Percentiles rank a stretch among this genome's conserved stretches.
phyloP scores from a whole-genome alignment of 2,113 vertebrate genomes.

The Apodemus sylvaticus region DNA sequence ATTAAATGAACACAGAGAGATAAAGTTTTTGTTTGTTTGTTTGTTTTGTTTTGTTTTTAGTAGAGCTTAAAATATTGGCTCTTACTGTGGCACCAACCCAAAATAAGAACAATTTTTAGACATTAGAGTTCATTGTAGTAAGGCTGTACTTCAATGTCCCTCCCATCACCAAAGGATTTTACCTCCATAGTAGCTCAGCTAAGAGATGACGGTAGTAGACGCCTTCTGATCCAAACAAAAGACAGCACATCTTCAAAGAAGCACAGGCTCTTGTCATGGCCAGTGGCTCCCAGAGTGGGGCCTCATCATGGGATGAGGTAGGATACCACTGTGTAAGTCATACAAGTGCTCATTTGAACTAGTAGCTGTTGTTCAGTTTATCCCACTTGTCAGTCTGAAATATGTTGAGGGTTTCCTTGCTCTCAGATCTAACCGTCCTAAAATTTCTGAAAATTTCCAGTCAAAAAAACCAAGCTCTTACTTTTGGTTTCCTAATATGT shows the following conservation, averaged over 20 bases:
- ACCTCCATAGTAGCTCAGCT: too few species aligned
- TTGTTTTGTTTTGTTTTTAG: too few species aligned
- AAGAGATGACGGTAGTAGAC: background rate
- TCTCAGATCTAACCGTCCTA: background rate
- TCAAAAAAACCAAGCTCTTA: background rate
- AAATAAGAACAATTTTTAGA: too few species aligned
- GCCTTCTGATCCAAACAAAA: background rate
- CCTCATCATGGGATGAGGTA: background rate
- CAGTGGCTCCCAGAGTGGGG: background rate
- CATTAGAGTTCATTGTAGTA: too few species aligned
- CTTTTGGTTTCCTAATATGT: background rate
- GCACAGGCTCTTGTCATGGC: background rate
- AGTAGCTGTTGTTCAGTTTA: background rate
- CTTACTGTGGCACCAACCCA: too few species aligned
- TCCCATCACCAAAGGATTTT: too few species aligned
- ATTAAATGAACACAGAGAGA: too few species aligned
- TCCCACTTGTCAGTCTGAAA: background rate
- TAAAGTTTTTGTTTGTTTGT: too few species aligned
- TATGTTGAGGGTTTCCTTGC: background rate
- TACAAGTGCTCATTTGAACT: background rate
- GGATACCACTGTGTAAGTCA: background rate
- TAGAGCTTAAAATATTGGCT: too few species aligned
- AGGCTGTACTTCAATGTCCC: too few species aligned
- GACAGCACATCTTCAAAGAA: background rate
- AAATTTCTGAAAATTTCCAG: slow-evolving; percentile 11